A percentile compares a stretch with the other conserved stretches of the same genome.
Conservation (phyloP, 2,797 vertebrate genomes). For the Danio tinwini region DNA sequence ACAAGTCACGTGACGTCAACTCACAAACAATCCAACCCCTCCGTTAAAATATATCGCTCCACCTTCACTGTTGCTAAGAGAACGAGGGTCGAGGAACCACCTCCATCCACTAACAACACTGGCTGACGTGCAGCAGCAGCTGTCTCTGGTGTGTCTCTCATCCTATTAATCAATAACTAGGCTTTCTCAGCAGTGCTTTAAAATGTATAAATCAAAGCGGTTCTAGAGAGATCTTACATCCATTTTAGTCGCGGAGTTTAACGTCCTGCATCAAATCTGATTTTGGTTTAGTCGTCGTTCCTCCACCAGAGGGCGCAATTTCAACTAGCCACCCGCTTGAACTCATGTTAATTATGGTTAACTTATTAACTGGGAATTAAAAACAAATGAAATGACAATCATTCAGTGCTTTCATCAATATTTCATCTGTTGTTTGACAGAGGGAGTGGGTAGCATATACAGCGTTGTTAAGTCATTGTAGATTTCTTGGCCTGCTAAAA, state of each 20-base stretch:
- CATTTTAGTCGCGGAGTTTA: not conserved
- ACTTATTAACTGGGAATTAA: not conserved
- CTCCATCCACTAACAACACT: slow-evolving; percentile 26
- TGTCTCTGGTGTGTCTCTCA: not conserved
- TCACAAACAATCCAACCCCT: slow-evolving; percentile 77
- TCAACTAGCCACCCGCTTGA: slow-evolving; percentile 19
- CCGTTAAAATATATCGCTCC: slow-evolving; percentile 58
- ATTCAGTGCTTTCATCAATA: not conserved
- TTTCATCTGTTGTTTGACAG: not conserved
- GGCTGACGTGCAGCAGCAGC: not conserved
- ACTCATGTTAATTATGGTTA: not conserved
- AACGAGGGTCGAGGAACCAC: slow-evolving; percentile 68
- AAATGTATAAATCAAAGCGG: not conserved
- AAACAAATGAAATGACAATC: not conserved
- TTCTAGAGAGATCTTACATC: not conserved
- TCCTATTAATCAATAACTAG: not conserved
- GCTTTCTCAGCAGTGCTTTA: not conserved
- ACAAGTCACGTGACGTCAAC: slow-evolving; percentile 76
- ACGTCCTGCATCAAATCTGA: not conserved
- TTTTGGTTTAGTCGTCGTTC: not conserved
- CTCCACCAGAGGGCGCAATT: slow-evolving; percentile 73
- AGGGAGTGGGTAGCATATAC: not conserved
- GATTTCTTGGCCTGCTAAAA: not conserved
- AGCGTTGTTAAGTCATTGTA: not conserved
- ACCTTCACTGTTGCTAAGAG: slow-evolving; percentile 74